These are phyloP conservation scores for Ictalurus punctatus DNA, from an alignment of 2,113 vertebrate genomes.

Conservation along the genomic window DNA sequence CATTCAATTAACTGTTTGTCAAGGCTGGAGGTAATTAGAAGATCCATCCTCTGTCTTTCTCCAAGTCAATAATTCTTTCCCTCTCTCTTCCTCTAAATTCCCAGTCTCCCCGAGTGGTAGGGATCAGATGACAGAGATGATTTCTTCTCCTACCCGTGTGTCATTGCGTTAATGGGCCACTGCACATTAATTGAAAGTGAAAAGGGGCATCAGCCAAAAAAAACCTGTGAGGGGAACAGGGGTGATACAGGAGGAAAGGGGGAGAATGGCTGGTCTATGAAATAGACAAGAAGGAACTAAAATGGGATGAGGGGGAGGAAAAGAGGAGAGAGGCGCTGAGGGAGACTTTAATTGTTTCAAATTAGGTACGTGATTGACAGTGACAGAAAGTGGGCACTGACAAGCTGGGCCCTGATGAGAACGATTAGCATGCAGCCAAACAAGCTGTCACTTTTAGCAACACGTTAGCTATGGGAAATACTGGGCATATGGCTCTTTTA, in stretches of 20 bases:
- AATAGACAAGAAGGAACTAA: neutral
- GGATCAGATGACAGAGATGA: conserved; percentile 85
- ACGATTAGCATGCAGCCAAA: conserved; percentile 75
- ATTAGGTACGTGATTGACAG: conserved; percentile 77
- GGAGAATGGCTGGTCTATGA: neutral
- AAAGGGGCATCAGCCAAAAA: conserved; percentile 58
- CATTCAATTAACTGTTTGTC: conserved; percentile 88
- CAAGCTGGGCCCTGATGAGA: conserved; percentile 74
- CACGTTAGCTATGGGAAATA: conserved; percentile 65
- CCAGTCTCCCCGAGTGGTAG: conserved; percentile 73
- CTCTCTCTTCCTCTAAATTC: conserved; percentile 10
- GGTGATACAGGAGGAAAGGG: conserved; percentile 1
- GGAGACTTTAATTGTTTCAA: conserved; percentile 73
- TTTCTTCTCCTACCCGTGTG: conserved; percentile 78
- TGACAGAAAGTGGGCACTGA: conserved; percentile 80
- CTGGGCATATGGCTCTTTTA: conserved; percentile 59
- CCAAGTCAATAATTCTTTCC: neutral
- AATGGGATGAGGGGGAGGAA: conserved; percentile 19
- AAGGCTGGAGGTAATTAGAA: conserved; percentile 75
- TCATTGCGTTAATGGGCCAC: conserved; percentile 83
- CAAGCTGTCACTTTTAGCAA: conserved; percentile 82
- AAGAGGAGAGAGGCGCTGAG: conserved; percentile 21
- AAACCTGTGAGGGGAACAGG: neutral
- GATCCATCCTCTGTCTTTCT: neutral
- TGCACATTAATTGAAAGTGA: conserved; percentile 73